Conservation (phyloP, 53 echinoderm and acorn worm species). For the Echinometra lucunter region DNA sequence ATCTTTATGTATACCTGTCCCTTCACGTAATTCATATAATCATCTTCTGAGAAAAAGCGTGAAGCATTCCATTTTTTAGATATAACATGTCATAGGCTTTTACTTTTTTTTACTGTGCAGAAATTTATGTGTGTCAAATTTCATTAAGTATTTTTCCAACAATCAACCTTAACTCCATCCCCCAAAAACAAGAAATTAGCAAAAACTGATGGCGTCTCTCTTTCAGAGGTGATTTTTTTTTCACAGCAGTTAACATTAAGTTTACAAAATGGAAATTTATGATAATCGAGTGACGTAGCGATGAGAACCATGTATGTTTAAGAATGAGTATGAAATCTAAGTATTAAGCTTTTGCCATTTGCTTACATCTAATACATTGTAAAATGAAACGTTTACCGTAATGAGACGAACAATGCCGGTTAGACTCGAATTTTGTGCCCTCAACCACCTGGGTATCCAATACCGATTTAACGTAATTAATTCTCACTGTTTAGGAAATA, state of each 20-base stretch:
- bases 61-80: too few relatives aligned
- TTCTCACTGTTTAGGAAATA: not conserved
- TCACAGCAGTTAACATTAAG: not conserved
- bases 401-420: not conserved
- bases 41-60: too few relatives aligned
- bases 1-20: too few relatives aligned
- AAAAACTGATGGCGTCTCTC: not conserved
- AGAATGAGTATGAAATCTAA: not conserved
- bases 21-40: too few relatives aligned
- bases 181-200: not conserved
- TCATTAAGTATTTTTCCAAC: not conserved
- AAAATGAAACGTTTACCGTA: not conserved
- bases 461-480: conserved; percentile 53
- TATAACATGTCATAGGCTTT: not conserved
- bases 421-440: not conserved
- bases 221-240: not conserved
- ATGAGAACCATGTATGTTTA: not conserved
- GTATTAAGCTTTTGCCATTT: not conserved
- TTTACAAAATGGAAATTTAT: too few relatives aligned
- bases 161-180: not conserved
- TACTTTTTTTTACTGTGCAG: not conserved
- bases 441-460: conserved; percentile 11
- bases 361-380: not conserved
- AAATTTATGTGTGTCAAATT: not conserved
- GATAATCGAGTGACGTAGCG: too few relatives aligned